phyloP scores from a whole-genome alignment of 2,113 vertebrate genomes.

The Tragelaphus scriptus region DNA sequence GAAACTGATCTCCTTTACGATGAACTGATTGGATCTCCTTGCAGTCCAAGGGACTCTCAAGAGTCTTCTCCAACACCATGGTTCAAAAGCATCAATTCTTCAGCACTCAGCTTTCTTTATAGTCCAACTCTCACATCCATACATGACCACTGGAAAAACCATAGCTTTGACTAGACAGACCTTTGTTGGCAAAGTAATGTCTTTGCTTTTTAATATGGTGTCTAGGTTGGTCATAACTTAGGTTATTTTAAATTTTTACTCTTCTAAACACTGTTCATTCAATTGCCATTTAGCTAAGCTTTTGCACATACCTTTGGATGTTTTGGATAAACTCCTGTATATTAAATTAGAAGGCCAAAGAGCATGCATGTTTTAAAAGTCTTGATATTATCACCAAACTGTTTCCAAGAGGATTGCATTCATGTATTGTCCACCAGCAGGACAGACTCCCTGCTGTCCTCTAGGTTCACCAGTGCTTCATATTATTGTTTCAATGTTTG shows the following conservation, averaged over 20 bases:
- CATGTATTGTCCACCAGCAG: background rate
- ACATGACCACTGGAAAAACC: background rate
- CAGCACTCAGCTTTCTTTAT: rapidly evolving
- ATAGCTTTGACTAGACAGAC: background rate
- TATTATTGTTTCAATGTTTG: background rate
- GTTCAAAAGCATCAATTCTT: background rate
- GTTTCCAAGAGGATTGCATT: background rate
- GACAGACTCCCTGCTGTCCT: background rate
- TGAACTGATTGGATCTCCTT: background rate
- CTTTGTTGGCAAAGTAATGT: background rate
- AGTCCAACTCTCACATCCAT: background rate
- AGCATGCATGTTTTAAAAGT: background rate
- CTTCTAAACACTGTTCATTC: background rate
- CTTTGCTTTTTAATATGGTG: background rate
- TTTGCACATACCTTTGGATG: background rate
- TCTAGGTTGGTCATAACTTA: background rate
- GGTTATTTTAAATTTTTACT: background rate
- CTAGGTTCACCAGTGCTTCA: background rate
- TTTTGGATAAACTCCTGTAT: background rate
- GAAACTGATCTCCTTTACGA: background rate
- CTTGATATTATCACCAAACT: background rate
- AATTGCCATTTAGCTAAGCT: background rate
- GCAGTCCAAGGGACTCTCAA: background rate
- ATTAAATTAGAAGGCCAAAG: background rate
- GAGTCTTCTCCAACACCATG: background rate